Evolutionary conservation across 1,140 invertebrate genomes (phyloP), one percentile per base, ranked within the genome.

Genomic region (Papilio aristodemus): DNA sequence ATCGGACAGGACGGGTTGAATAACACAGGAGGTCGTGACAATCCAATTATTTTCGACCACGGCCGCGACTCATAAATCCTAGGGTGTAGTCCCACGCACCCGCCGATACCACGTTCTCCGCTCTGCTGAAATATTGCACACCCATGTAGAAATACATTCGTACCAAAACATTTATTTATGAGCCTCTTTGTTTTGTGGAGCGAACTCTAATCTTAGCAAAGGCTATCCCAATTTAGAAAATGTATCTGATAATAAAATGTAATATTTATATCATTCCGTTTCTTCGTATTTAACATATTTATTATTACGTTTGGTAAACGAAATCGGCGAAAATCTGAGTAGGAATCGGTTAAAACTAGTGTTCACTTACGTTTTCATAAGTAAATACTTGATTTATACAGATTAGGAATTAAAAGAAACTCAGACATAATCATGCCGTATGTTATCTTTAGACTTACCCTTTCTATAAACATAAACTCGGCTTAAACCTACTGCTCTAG

Each of bases 11-110:
- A 13, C 22, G 13, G 36, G 38, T 60, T 60, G 36, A 60, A 60
- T 60, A 60, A 60, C 32, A 38, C 58, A 60, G 27, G 36, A 60
- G 32, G 58, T 60, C 58, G 27, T 60, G 58, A 60, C 58, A 60
- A 60, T 60, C 58, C 58, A 60, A 60, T 60, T 60, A 60, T 60
- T 60, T 60, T 60, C 58, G 36, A 36, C 58, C 58, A 60, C 58
- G 7, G 36, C 32, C 58, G 58, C 32, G 58, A 36, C 27, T 38
- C 58, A 60, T 60, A 60, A 60, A 60, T 60, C 58, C 58, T 36
- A 32, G 32, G 32, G 10, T 38, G 14, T 38, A 19, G 32, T 11
- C 36, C 58, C 58, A 38, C 58, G 32, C 14, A 60, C 58, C 58
- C 58, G 58, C 58, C 58, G 32, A 60, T 60, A 60, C 32, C 58